Conservation (phyloP, 1,140 invertebrate genomes). For the Pemphigus obesinymphae region DNA sequence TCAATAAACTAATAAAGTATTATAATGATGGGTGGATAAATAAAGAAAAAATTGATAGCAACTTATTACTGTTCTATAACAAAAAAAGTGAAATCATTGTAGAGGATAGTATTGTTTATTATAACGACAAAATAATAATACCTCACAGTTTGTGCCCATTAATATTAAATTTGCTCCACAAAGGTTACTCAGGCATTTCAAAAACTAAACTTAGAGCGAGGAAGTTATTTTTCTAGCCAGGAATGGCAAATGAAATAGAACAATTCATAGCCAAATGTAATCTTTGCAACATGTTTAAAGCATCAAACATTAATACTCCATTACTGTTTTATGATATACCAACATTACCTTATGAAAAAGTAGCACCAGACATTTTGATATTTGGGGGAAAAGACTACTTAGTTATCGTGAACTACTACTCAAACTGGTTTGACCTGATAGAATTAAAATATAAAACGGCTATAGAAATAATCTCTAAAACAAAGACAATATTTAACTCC, state of each 20-base stretch:
- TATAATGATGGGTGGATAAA: not conserved
- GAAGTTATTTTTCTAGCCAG: not conserved
- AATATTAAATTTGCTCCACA: not conserved
- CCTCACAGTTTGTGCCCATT: not conserved
- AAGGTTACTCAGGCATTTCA: not conserved
- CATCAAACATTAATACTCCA: not conserved
- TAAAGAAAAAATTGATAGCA: not conserved
- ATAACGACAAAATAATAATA: not conserved
- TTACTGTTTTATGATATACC: not conserved
- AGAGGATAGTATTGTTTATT: not conserved
- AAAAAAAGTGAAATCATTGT: not conserved
- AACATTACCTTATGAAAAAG: not conserved
- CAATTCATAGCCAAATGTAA: not conserved
- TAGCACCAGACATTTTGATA: not conserved
- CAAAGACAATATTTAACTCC: too few species aligned
- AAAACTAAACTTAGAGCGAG: not conserved
- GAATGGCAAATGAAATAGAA: not conserved
- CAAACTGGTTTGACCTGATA: conserved; percentile 10
- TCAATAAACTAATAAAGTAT: not conserved
- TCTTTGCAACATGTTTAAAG: not conserved
- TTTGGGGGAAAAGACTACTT: not conserved
- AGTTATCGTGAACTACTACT: conserved; percentile 27
- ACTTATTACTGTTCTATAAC: not conserved
- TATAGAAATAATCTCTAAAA: not conserved
- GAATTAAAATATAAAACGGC: not conserved